phyloP scores from a whole-genome alignment of 2,113 vertebrate genomes.

The Hydropotes inermis region DNA sequence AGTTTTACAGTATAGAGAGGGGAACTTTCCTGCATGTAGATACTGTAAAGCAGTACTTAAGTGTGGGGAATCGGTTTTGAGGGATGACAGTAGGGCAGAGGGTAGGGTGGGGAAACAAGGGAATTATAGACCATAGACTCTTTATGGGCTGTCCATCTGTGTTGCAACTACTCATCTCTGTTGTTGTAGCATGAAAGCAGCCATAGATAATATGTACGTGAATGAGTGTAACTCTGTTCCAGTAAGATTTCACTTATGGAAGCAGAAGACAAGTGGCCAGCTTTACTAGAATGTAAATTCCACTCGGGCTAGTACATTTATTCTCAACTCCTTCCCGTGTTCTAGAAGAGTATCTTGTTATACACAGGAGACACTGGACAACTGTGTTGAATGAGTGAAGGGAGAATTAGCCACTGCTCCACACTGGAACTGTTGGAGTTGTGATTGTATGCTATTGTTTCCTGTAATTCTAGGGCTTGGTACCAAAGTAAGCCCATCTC shows the following conservation, averaged over 20 bases:
- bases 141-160: neutral
- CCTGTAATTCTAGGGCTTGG: neutral
- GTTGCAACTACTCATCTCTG: neutral
- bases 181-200: neutral
- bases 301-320: neutral
- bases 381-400: neutral
- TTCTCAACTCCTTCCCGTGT: neutral
- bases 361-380: neutral
- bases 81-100: too few relatives aligned
- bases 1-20: neutral
- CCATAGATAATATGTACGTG: rapidly evolving
- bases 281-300: neutral
- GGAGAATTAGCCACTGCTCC: neutral
- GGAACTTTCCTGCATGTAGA: neutral
- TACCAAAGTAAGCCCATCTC: neutral
- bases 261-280: neutral
- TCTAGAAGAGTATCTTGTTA: neutral
- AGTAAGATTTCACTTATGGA: neutral
- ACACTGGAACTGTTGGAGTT: neutral
- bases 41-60: slow-evolving; percentile 22
- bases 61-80: neutral
- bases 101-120: neutral
- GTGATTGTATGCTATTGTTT: neutral
- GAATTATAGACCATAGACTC: neutral
- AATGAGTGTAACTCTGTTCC: neutral